Conservation (phyloP, 2,888 invertebrate genomes). For the Noctua janthe region DNA sequence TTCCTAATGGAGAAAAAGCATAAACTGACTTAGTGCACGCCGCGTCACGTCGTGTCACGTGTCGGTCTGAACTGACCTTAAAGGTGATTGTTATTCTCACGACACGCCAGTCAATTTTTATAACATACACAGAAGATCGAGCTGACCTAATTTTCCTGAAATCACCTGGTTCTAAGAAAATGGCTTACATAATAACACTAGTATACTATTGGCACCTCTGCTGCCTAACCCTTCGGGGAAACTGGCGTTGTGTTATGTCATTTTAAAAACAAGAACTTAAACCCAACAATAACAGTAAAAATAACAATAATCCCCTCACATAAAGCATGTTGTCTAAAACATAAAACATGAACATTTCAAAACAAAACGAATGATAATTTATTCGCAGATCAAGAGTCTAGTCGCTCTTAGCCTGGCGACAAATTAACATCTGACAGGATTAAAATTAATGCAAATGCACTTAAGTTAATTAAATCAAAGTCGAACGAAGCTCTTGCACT, state of each 20-base stretch:
- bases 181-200: background rate
- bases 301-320: slow-evolving; percentile 17
- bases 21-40: too few relatives aligned
- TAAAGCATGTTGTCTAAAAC: slow-evolving; percentile 44
- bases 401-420: slow-evolving; percentile 57
- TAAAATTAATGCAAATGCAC: slow-evolving; percentile 75
- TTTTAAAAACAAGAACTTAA: background rate
- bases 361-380: slow-evolving; percentile 57
- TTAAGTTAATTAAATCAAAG: slow-evolving; percentile 74
- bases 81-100: background rate
- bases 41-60: too few relatives aligned
- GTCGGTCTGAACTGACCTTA: too few relatives aligned
- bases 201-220: background rate
- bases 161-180: background rate
- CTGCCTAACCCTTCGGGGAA: background rate
- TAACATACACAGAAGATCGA: background rate
- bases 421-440: slow-evolving; percentile 73
- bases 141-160: background rate
- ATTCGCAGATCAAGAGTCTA: slow-evolving; percentile 61
- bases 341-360: slow-evolving; percentile 41
- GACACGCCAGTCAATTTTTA: background rate
- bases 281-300: slow-evolving; percentile 13
- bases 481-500: slow-evolving; percentile 64
- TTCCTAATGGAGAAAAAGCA: too few relatives aligned
- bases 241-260: background rate